These are phyloP conservation scores for Cuculus canorus DNA, from an alignment of 2,797 vertebrate species.

Conservation along the genomic window DNA sequence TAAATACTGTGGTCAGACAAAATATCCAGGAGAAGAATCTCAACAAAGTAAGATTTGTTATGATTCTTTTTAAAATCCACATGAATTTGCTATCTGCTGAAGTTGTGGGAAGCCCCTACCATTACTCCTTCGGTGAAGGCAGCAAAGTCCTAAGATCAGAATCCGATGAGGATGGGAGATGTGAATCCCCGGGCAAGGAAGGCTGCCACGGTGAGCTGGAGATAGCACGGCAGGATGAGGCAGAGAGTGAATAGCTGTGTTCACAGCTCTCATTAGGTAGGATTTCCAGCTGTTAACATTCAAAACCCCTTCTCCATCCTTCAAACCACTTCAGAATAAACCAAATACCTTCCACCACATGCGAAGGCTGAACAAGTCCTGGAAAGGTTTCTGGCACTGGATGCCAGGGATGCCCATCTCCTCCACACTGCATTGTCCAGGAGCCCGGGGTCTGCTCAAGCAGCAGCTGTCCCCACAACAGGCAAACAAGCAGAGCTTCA, in stretches of 20 bases:
- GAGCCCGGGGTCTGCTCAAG: not conserved
- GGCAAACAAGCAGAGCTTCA: not conserved
- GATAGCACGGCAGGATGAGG: not conserved
- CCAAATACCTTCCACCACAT: accelerated
- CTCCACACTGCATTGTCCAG: not conserved
- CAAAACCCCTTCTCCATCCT: not conserved
- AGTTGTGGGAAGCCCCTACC: not conserved
- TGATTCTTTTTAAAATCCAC: not conserved
- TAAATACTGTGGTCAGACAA: not conserved
- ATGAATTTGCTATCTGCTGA: not conserved
- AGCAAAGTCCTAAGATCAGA: not conserved
- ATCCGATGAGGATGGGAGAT: accelerated
- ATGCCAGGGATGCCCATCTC: not conserved
- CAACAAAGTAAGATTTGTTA: not conserved
- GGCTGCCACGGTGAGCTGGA: not conserved
- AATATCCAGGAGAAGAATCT: not conserved
- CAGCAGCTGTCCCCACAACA: not conserved
- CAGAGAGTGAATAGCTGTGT: not conserved
- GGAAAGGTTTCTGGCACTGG: not conserved
- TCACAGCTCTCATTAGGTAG: not conserved
- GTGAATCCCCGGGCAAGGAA: not conserved
- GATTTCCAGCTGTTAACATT: not conserved
- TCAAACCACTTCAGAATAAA: not conserved
- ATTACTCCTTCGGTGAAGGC: not conserved
- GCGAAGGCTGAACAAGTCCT: accelerated